Base-by-base conservation (phyloP, 2,113 vertebrate genomes). In the Syrmaticus mikado region DNA sequence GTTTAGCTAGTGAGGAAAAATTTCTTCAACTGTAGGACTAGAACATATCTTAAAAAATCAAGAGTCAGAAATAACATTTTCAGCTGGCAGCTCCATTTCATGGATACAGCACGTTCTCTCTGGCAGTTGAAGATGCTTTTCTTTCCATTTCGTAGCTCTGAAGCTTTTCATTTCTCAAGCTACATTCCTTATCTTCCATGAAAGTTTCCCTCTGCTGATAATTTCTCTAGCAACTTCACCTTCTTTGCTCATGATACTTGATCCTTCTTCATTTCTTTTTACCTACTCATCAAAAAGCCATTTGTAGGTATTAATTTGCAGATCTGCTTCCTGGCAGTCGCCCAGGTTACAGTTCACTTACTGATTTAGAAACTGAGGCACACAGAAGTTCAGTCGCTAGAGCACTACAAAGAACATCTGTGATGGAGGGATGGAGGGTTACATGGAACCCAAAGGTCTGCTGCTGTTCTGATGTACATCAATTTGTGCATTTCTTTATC, bases 131-230 rank as follows among this genome's bases (percentile, higher is more conserved):
- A 52, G 76, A 52, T 74, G 66, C 6, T 73, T 95, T 64, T 34
- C 20, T 66, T 80, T 50, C 0, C 1, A n/a, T 79, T 79, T 82
- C 79, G 45, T 62, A 91, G 62, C 58, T 86, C 19, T 0, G 28
- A 43, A 87, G 27, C 40, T 87, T 82, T 66, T 76, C 24, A 17
- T 87, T 85, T 77, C 87, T 88, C 82, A 78, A 46, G 74, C 89
- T 62, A 46, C 92, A 77, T 92, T 92, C 87, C 55, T 74, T 46
- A 22, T 30, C 46, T 76, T 77, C 48, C 8, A 0, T 68, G 78
- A 60, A 74, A 45, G 48, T 34, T 93, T 41, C 71, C 43, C 15
- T 84, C 67, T 85, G 72, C 53, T 82, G 62, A 40, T 20, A 50
- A 93, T 19, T 45, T 79, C 87, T 53, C 55, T 48, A 86, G 40